A percentile compares a stretch with the other conserved stretches of the same genome.
Evolutionary conservation across 2,888 invertebrate genomes (phyloP).

Genomic region (Drosophila cognata): DNA sequence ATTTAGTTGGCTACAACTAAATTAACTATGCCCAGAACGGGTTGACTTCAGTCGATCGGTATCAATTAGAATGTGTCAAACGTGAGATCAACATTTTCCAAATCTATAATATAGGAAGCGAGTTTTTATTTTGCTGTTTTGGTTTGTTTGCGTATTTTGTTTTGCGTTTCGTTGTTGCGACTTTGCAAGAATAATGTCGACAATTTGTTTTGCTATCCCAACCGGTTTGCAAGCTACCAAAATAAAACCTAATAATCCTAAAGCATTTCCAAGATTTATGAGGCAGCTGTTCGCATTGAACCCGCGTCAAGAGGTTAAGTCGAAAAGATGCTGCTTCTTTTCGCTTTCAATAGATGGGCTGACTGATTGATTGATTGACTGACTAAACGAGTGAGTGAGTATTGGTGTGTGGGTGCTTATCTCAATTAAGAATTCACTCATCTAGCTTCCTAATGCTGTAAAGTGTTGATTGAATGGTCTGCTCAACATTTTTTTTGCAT

Average conservation of each 20-base stretch:
- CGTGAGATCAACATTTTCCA: slow-evolving; percentile 29
- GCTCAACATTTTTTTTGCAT: slow-evolving; percentile 39
- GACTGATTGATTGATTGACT: slow-evolving; percentile 47
- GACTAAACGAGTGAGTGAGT: slow-evolving; percentile 31
- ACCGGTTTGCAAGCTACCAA: slow-evolving; percentile 48
- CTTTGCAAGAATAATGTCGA: slow-evolving; percentile 59
- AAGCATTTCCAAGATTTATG: slow-evolving; percentile 63
- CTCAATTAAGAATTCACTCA: slow-evolving; percentile 66
- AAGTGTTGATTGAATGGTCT: slow-evolving; percentile 54
- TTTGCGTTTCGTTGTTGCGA: slow-evolving; percentile 2
- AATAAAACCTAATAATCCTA: slow-evolving; percentile 44
- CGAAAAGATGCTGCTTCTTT: slow-evolving; percentile 59
- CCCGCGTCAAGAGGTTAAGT: slow-evolving; percentile 69
- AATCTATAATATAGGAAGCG: slow-evolving; percentile 12
- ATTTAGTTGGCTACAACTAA: slow-evolving; percentile 56
- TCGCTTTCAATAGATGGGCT: slow-evolving; percentile 71
- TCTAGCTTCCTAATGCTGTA: slow-evolving; percentile 46
- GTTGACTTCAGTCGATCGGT: slow-evolving; percentile 32
- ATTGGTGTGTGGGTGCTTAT: slow-evolving; percentile 54
- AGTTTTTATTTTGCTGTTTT: slow-evolving; percentile 10
- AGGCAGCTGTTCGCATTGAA: slow-evolving; percentile 74
- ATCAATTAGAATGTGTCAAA: slow-evolving; percentile 22
- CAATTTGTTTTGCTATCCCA: slow-evolving; percentile 61
- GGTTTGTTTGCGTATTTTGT: slow-evolving; percentile 24
- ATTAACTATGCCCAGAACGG: slow-evolving; percentile 63